Conservation (phyloP, 2,888 invertebrate genomes). For the Synergus umbraculus region DNA sequence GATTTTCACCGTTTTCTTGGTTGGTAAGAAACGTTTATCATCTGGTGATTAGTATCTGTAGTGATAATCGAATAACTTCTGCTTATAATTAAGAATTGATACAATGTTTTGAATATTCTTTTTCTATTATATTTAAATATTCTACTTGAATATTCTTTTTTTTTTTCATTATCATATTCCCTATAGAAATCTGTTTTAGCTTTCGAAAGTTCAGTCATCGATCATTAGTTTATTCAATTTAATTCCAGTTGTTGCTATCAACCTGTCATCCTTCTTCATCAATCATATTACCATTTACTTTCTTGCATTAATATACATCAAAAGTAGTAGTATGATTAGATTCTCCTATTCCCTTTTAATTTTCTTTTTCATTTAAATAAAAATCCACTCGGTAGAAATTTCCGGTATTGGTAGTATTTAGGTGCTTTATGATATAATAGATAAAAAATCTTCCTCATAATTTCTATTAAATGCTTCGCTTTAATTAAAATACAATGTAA, state of each 20-base stretch:
- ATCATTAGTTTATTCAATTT: conserved; percentile 8
- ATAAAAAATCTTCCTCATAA: not conserved
- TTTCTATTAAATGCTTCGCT: not conserved
- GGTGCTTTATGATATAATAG: too few species aligned
- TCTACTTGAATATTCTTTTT: not conserved
- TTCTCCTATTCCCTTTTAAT: not conserved
- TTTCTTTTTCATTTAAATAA: not conserved
- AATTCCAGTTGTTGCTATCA: not conserved
- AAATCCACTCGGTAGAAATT: not conserved
- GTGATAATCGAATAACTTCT: not conserved
- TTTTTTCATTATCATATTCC: not conserved
- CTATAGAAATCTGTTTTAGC: not conserved
- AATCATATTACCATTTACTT: not conserved
- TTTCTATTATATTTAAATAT: not conserved
- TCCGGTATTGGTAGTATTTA: not conserved
- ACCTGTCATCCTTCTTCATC: not conserved
- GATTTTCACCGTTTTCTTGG: not conserved
- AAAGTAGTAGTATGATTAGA: not conserved
- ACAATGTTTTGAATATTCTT: not conserved
- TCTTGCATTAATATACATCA: conserved; percentile 6
- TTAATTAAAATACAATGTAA: not conserved
- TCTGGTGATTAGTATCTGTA: too few species aligned
- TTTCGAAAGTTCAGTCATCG: conserved; percentile 6
- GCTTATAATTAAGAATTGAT: not conserved
- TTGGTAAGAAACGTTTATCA: not conserved